Conservation (phyloP, 2,888 invertebrate species). For the Nemoura dubitans region DNA sequence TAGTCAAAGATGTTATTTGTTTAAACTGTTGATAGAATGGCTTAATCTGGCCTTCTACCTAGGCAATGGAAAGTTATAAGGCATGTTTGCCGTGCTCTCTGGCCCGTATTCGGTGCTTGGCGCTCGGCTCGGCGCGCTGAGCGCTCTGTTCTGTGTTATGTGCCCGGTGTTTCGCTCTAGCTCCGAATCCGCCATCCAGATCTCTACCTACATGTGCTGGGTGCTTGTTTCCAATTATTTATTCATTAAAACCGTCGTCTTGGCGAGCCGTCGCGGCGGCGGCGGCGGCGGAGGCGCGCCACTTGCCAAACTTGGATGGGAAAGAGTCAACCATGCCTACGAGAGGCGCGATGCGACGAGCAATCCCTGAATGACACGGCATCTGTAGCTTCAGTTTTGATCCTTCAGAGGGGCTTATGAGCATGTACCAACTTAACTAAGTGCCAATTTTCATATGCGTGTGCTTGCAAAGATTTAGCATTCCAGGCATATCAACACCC, state of each 20-base stretch:
- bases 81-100: not conserved
- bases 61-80: not conserved
- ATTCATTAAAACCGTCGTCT: slow-evolving; percentile 36
- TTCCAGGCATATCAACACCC: no score
- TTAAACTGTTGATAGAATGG: not conserved
- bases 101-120: not conserved
- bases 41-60: not conserved
- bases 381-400: not conserved
- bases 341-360: no score
- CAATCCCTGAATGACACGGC: not conserved
- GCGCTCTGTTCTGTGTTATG: no score
- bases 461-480: no score
- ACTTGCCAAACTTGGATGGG: not conserved
- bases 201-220: not conserved
- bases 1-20: not conserved
- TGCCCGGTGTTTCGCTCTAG: no score
- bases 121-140: not conserved
- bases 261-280: not conserved
- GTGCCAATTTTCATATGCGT: no score
- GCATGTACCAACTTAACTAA: no score
- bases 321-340: not conserved
- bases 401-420: not conserved
- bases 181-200: not conserved
- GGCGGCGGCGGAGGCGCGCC: not conserved
- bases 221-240: slow-evolving; percentile 38